These are phyloP conservation scores for Drosophila kikkawai DNA, from an alignment of 1,140 invertebrate genomes.

Conservation along the genomic window DNA sequence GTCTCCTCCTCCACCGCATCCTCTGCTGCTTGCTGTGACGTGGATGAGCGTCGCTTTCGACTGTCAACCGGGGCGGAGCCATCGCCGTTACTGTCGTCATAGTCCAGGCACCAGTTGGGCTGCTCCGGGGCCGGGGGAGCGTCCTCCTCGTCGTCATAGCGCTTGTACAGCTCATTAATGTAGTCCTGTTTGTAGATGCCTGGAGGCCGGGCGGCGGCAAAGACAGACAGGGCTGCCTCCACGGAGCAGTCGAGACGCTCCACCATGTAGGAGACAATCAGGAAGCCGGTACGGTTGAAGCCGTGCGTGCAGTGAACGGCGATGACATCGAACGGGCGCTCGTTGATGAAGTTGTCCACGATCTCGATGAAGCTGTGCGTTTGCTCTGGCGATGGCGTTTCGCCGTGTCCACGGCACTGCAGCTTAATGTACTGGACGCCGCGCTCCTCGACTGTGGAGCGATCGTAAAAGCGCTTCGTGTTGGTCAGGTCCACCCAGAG, in stretches of 20 bases:
- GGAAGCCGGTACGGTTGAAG: constrained; percentile 98
- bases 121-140: constrained; percentile 90
- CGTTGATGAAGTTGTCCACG: constrained; percentile 91
- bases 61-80: constrained; percentile 23
- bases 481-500: constrained; percentile 99
- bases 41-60: constrained; percentile 56
- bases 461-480: constrained; percentile 96
- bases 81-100: constrained; percentile 72
- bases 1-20: constrained; percentile 16
- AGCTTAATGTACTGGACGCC: constrained; percentile 94
- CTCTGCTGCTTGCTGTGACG: constrained; percentile 50
- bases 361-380: constrained; percentile 91
- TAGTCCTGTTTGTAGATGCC: constrained; percentile 94
- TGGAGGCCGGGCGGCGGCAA: constrained; percentile 90
- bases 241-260: constrained; percentile 91
- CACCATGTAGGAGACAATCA: constrained; percentile 96
- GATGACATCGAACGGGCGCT: constrained; percentile 92
- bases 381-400: constrained; percentile 92
- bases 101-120: constrained; percentile 92
- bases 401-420: constrained; percentile 93
- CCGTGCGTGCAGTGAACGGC: constrained; percentile 99
- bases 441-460: constrained; percentile 90
- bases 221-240: constrained; percentile 92
- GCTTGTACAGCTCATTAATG: constrained; percentile 89
- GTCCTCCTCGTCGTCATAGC: constrained; percentile 92